Evolutionary conservation across 2,888 invertebrate genomes (phyloP).

Genomic region (Homarus gammarus): DNA sequence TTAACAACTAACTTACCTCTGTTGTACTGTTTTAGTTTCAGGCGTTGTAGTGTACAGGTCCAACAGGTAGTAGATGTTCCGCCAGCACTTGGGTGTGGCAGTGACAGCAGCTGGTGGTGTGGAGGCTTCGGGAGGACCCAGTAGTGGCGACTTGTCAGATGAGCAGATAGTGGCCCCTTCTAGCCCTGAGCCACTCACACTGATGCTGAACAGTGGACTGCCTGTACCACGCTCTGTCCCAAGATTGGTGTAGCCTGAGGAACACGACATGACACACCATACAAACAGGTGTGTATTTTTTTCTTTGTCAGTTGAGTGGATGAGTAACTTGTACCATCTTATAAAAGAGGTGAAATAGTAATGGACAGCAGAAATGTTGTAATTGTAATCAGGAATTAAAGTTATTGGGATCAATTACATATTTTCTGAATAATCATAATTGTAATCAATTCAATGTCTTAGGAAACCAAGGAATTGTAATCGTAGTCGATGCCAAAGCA

Average conservation of each 20-base stretch:
- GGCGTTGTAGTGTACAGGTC: slow-evolving; percentile 97
- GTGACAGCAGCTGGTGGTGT: slow-evolving; percentile 75
- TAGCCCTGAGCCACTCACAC: slow-evolving; percentile 72
- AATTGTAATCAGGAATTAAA: too few species aligned
- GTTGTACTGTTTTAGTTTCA: slow-evolving; percentile 94
- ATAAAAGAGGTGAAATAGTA: too few species aligned
- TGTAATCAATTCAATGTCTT: too few species aligned
- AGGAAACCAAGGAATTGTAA: too few species aligned
- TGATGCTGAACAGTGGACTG: slow-evolving; percentile 70
- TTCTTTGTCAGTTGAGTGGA: too few species aligned
- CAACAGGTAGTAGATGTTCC: slow-evolving; percentile 93
- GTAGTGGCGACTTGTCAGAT: slow-evolving; percentile 73
- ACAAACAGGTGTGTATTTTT: too few species aligned
- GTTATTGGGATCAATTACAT: too few species aligned
- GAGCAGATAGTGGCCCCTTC: slow-evolving; percentile 76
- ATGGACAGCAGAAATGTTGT: too few species aligned
- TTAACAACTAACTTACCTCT: slow-evolving; percentile 79
- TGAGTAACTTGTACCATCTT: too few species aligned
- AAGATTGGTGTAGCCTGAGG: slow-evolving; percentile 73
- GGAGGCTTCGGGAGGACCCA: slow-evolving; percentile 66
- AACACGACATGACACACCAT: too few species aligned
- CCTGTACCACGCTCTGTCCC: slow-evolving; percentile 69
- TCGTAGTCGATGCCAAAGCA: too few species aligned
- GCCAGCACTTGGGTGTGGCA: slow-evolving; percentile 91
- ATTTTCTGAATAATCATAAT: too few species aligned